Evolutionary conservation across 2,113 vertebrate species (phyloP), one percentile per base, ranked within the genome.

Genomic region (Cyanoramphus novaezelandiae): DNA sequence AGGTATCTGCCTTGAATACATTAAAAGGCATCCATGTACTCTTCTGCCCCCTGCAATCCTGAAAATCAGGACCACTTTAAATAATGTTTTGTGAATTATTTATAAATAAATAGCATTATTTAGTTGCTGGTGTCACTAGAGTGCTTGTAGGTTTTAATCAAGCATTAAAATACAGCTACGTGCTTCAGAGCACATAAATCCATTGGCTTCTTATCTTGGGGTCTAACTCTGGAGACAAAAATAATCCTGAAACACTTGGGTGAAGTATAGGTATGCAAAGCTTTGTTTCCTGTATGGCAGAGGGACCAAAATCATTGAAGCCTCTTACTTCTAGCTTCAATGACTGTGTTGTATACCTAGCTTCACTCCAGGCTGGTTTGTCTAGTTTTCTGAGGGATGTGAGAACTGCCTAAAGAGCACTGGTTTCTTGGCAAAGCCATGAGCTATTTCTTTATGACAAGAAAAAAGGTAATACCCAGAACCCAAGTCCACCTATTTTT

Each of bases 231-330:
- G n/a, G 82, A 71, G 82, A 50, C 55, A 94, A 90, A 94, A 96
- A 92, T 91, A 92, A 88, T n/a, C 37, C 80, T 78, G 94, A 93
- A 95, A 88, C 68, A 39, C 82, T 83, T 74, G 68, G 49, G 80
- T 92, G 71, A 80, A 86, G 24, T 60, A 29, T 11, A 96, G 75
- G 78, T 81, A 95, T 92, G 90, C 93, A 93, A 92, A 96, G 25
- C 24, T 90, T 80, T 85, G 79, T 50, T 94, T 94, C 91, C 89
- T 91, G 77, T 82, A 55, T 59, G 75, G 67, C 71, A 76, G 35
- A 82, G 50, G 63, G 83, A 82, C 62, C 50, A 81, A 81, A 84
- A 90, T 5, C 37, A 62, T 11, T 43, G 39, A 65, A 83, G 63
- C 37, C 31, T 92, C 39, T 79, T 71, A 50, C 13, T 63, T 75